Evolutionary conservation across 2,113 vertebrate genomes (phyloP).

Genomic region (Onychostoma macrolepis): DNA sequence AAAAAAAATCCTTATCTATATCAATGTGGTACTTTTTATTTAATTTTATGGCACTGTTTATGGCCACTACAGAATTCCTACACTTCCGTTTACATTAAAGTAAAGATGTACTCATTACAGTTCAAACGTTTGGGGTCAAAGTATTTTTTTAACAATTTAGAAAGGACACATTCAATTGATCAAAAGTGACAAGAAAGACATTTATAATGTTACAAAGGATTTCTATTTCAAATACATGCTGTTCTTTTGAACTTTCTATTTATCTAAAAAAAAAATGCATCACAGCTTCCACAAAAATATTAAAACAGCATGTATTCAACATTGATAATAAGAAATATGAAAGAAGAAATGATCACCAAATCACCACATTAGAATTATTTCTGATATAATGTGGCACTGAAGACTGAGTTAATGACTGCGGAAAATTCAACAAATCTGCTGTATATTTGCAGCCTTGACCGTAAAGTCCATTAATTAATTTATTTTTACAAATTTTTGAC

Average conservation of each 20-base stretch:
- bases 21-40: background rate
- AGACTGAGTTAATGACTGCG: background rate
- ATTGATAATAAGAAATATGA: background rate
- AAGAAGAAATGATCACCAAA: background rate
- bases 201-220: background rate
- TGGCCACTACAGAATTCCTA: background rate
- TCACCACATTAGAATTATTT: background rate
- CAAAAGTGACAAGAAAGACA: background rate
- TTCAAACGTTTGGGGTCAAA: too few relatives aligned
- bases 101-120: too few relatives aligned
- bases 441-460: background rate
- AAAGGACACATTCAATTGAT: background rate
- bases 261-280: background rate
- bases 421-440: background rate
- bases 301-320: background rate
- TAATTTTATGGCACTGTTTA: background rate
- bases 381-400: background rate
- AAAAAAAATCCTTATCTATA: too few relatives aligned
- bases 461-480: background rate
- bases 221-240: background rate
- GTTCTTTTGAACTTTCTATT: background rate
- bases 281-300: background rate
- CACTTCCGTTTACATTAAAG: background rate
- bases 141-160: background rate
- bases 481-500: background rate